Evolutionary conservation across 2,113 vertebrate species (phyloP).

Genomic region (Sisor rabdophorus): DNA sequence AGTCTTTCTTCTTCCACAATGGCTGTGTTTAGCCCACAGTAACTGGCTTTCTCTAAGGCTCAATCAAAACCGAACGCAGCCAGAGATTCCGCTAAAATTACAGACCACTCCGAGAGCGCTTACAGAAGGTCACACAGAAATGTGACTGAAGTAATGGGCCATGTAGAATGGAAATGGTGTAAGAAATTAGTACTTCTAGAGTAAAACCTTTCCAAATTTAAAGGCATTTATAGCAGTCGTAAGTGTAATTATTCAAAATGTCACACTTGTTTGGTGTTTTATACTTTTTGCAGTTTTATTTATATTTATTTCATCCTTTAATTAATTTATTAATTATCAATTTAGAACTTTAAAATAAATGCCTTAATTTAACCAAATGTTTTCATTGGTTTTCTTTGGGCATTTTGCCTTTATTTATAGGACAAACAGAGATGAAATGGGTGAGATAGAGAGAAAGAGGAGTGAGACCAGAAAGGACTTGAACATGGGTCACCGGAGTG

Average conservation of each 20-base stretch:
- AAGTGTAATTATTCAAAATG: background rate
- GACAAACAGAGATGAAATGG: too few relatives aligned
- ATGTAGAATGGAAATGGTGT: constrained; percentile 15
- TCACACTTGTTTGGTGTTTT: background rate
- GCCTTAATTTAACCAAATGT: too few relatives aligned
- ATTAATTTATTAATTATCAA: too few relatives aligned
- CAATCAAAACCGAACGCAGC: constrained; percentile 43
- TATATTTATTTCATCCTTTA: background rate
- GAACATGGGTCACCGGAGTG: too few relatives aligned
- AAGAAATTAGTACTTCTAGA: constrained; percentile 12
- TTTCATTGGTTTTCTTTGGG: too few relatives aligned
- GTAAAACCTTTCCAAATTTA: background rate
- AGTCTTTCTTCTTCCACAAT: constrained; percentile 62
- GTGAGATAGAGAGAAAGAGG: too few relatives aligned
- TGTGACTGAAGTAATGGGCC: constrained; percentile 22
- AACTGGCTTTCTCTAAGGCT: constrained; percentile 48
- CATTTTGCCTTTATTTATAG: too few relatives aligned
- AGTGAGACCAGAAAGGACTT: too few relatives aligned
- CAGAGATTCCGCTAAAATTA: constrained; percentile 52
- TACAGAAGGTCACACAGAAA: constrained; percentile 15
- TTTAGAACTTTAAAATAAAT: too few relatives aligned
- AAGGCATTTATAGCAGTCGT: background rate
- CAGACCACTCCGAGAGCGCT: constrained; percentile 15
- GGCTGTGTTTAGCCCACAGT: constrained; percentile 61
- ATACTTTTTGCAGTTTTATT: background rate